Evolutionary conservation across 2,888 invertebrate species (phyloP).

Genomic region (Netelia inedita): DNA sequence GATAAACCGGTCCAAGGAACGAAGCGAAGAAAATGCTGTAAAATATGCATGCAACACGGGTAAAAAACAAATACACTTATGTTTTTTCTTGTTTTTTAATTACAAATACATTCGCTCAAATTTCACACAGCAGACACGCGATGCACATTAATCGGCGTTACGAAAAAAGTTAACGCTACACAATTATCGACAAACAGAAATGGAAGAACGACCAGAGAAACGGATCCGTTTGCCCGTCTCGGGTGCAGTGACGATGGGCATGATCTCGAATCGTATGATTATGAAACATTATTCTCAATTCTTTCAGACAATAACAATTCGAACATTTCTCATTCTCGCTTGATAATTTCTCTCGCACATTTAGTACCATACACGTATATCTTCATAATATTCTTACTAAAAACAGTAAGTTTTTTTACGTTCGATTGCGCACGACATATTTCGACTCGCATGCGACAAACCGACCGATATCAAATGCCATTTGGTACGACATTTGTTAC

Average conservation of each 20-base stretch:
- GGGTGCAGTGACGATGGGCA: neutral
- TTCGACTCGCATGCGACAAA: neutral
- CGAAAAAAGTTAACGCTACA: conserved; percentile 27
- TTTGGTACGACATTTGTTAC: neutral
- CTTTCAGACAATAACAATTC: neutral
- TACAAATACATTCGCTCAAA: conserved; percentile 80
- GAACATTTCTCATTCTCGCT: neutral
- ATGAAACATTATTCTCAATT: conserved; percentile 6
- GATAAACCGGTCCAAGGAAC: neutral
- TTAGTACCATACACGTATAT: conserved; percentile 1
- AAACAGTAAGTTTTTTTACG: neutral
- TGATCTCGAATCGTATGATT: neutral
- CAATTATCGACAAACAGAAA: conserved; percentile 26
- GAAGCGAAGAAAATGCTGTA: neutral
- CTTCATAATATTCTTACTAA: conserved; percentile 1
- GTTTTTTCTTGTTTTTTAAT: conserved; percentile 73
- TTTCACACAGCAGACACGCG: conserved; percentile 74
- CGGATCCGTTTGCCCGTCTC: neutral
- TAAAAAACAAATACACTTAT: conserved; percentile 61
- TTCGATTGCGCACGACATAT: neutral
- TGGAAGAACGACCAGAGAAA: conserved; percentile 48
- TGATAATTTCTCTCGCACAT: neutral
- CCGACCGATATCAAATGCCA: conserved; percentile 3
- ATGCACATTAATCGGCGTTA: conserved; percentile 51
- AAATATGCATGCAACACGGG: neutral